Base-by-base conservation (phyloP, 2,113 vertebrate genomes). In the Silurus asotus region DNA sequence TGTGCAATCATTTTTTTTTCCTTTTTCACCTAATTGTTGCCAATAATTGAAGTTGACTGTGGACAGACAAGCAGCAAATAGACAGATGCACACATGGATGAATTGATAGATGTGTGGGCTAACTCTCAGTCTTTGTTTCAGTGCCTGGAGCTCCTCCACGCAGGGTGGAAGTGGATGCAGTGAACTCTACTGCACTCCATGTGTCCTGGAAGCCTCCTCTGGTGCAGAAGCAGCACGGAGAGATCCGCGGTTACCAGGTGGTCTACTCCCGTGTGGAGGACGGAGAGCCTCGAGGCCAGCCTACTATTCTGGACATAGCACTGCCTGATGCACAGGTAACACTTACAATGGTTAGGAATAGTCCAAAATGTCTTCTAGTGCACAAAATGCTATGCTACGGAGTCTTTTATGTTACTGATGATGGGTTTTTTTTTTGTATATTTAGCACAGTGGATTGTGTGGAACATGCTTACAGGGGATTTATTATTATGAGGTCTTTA, bases 61-160 rank as follows among this genome's bases (percentile, higher is more conserved):
- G 2, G 19, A 74, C 45, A 74, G 45, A 74, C 45, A 72, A 9
- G 19, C 70, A 74, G 4, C 25, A 51, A 75, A 51, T 6, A 75
- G 48, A 75, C 48, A 53, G 20, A 75, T 53, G 2, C 9, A 75
- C n/a, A 75, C 2, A 23, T 55, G 11, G 48, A 55, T 15, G 5
- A n/a, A 51, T 25, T n/a, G 45, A 64, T 65, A 15, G 19, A 49
- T 74, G 59, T 10, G 20, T 80, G 53, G 59, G 51, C 37, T 82
- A n/a, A 53, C 13, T 51, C 10, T 83, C 8, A 51, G 81, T 78
- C 51, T 85, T 65, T 82, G 17, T 69, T 86, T 23, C 93, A 99
- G 98, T 98, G 97, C 96, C 97, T 14, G 97, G 96, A 53, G 98
- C 97, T 74, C 98, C 98, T 49, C 98, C 98, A 0, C 93, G 98